These are phyloP conservation scores for Pantherophis vulpinus DNA, from an alignment of 2,797 vertebrate genomes.

Conservation along the genomic window DNA sequence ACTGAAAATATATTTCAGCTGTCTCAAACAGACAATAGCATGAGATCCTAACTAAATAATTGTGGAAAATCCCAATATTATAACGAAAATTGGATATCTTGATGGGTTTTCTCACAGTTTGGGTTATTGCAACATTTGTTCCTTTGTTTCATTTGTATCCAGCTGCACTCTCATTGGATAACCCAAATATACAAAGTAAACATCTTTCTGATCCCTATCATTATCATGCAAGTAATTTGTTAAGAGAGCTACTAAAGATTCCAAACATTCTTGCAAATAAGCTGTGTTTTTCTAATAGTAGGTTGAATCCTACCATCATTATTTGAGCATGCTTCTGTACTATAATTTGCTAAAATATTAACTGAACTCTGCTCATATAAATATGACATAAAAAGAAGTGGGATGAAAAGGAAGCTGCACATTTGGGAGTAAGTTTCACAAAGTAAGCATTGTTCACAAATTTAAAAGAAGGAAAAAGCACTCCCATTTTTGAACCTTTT, in stretches of 20 bases:
- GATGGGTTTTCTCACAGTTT: background rate
- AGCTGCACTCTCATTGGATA: background rate
- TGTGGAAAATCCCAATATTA: background rate
- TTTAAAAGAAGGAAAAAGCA: background rate
- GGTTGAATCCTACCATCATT: background rate
- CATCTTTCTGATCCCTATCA: background rate
- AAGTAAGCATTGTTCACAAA: background rate
- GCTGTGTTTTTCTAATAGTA: background rate
- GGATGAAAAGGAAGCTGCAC: background rate
- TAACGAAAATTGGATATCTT: background rate
- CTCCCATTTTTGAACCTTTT: background rate
- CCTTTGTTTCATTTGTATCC: background rate
- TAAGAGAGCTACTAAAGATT: background rate
- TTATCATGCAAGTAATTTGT: background rate
- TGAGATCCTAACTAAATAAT: background rate
- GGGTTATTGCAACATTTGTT: background rate
- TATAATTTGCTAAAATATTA: conserved; percentile 1
- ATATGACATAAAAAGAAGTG: background rate
- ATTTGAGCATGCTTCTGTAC: background rate
- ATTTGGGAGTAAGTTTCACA: background rate
- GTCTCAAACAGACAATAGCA: background rate
- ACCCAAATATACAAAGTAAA: background rate
- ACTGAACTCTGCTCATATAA: background rate
- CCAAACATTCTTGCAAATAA: background rate
- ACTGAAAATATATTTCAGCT: background rate